Conservation (phyloP, 2,888 invertebrate species). For the Melanophora roralis region DNA sequence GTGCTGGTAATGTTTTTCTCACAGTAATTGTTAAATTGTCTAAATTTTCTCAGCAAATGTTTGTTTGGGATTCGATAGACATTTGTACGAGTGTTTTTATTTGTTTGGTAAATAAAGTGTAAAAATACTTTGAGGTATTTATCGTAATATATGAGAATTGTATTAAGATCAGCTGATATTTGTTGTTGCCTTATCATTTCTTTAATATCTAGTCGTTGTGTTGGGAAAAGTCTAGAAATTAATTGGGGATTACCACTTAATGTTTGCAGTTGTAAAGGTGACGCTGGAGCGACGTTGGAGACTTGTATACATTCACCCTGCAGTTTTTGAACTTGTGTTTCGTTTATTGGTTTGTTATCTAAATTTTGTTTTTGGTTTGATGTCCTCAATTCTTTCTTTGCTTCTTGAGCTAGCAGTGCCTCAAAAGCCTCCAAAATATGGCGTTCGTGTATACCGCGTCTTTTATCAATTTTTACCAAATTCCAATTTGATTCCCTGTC, state of each 20-base stretch:
- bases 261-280: conserved; percentile 24
- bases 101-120: conserved; percentile 40
- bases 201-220: conserved; percentile 57
- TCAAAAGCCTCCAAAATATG: conserved; percentile 72
- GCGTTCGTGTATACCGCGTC: conserved; percentile 72
- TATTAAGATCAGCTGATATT: conserved; percentile 67
- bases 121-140: conserved; percentile 64
- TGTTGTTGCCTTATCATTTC: conserved; percentile 61
- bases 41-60: conserved; percentile 62
- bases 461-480: conserved; percentile 55
- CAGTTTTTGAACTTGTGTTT: conserved; percentile 59
- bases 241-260: conserved; percentile 1
- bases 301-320: background rate
- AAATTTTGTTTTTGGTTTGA: background rate
- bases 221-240: conserved; percentile 2
- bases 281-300: background rate
- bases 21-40: conserved; percentile 53
- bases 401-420: conserved; percentile 62
- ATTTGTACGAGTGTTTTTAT: background rate
- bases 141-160: conserved; percentile 66
- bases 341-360: conserved; percentile 44
- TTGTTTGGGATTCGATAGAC: conserved; percentile 40
- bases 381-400: background rate
- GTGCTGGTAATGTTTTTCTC: conserved; percentile 9
- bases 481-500: conserved; percentile 31